These are phyloP conservation scores for Chloroclystis v-ata DNA, from an alignment of 2,888 invertebrate genomes.

Conservation along the genomic window DNA sequence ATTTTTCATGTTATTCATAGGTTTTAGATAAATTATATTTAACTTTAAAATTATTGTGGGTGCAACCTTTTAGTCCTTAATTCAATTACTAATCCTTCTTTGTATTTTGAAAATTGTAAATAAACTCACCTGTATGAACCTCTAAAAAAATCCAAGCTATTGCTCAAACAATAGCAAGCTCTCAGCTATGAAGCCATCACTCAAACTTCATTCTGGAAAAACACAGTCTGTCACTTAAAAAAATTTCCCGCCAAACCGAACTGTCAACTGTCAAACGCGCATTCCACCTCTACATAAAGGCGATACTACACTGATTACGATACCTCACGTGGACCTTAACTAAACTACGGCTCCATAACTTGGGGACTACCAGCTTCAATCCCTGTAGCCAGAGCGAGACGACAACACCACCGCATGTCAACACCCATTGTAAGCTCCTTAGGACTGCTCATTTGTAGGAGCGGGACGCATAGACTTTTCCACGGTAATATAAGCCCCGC, in stretches of 20 bases:
- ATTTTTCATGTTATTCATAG: no score
- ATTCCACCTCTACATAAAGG: constrained; percentile 70
- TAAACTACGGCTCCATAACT: constrained; percentile 65
- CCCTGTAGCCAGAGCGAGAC: constrained; percentile 52
- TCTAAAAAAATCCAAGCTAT: constrained; percentile 67
- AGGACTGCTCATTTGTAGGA: constrained; percentile 73
- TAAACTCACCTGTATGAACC: constrained; percentile 56
- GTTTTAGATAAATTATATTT: no score
- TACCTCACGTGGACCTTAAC: constrained; percentile 74
- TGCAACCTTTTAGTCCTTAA: no score
- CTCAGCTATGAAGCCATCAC: constrained; percentile 70
- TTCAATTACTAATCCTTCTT: no score
- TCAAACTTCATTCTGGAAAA: constrained; percentile 31
- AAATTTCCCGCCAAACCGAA: constrained; percentile 68
- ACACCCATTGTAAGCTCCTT: constrained; percentile 73
- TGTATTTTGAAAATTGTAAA: background rate
- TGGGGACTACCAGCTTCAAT: constrained; percentile 57
- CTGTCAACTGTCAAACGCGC: constrained; percentile 73
- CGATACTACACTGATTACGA: constrained; percentile 76
- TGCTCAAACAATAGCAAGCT: constrained; percentile 65
- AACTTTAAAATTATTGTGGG: no score
- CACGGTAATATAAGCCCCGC: constrained; percentile 60
- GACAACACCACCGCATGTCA: constrained; percentile 47
- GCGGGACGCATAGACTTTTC: constrained; percentile 59
- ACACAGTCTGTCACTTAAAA: constrained; percentile 5